Evolutionary conservation across 92 coral and sea anemone genomes (phyloP).

Genomic region (Phenganax stokvisi): DNA sequence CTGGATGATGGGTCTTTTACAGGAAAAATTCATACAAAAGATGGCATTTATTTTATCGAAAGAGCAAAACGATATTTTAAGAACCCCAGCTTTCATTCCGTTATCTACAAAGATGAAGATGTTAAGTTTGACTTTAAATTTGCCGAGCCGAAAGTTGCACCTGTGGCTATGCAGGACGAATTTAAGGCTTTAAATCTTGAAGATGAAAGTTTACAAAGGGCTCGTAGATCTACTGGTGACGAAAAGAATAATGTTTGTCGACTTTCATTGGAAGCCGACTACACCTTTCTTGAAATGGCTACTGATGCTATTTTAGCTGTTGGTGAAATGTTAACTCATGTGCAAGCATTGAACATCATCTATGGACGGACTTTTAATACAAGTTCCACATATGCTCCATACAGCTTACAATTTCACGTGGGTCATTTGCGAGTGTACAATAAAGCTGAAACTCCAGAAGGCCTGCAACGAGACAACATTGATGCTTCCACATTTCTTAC

Average conservation of each 20-base stretch:
- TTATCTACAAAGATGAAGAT: slow-evolving; percentile 74
- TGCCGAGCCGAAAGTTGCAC: slow-evolving; percentile 38
- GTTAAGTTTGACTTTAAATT: slow-evolving; percentile 56
- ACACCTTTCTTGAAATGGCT: slow-evolving; percentile 64
- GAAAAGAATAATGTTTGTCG: slow-evolving; percentile 57
- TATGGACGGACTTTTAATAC: slow-evolving; percentile 61
- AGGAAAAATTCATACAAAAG: slow-evolving; percentile 71
- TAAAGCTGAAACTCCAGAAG: slow-evolving; percentile 47
- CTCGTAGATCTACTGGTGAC: slow-evolving; percentile 52
- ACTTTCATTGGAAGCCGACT: slow-evolving; percentile 73
- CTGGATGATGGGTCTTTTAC: slow-evolving; percentile 70
- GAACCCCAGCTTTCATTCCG: slow-evolving; percentile 74
- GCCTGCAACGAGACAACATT: slow-evolving; percentile 57
- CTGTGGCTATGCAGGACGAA: slow-evolving; percentile 38
- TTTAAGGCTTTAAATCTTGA: neutral
- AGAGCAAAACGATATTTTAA: slow-evolving; percentile 72
- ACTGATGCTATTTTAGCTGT: slow-evolving; percentile 65
- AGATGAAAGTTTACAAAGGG: slow-evolving; percentile 15
- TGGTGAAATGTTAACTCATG: slow-evolving; percentile 66
- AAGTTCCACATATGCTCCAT: slow-evolving; percentile 50
- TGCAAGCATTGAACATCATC: slow-evolving; percentile 70
- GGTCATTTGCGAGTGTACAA: slow-evolving; percentile 60
- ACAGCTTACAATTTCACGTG: slow-evolving; percentile 77
- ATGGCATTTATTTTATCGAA: slow-evolving; percentile 71
- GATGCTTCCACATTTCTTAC: slow-evolving; percentile 81